A percentile compares a stretch with the other conserved stretches of the same genome.
phyloP scores from a whole-genome alignment of 2,797 vertebrate species.

The Choloepus didactylus region DNA sequence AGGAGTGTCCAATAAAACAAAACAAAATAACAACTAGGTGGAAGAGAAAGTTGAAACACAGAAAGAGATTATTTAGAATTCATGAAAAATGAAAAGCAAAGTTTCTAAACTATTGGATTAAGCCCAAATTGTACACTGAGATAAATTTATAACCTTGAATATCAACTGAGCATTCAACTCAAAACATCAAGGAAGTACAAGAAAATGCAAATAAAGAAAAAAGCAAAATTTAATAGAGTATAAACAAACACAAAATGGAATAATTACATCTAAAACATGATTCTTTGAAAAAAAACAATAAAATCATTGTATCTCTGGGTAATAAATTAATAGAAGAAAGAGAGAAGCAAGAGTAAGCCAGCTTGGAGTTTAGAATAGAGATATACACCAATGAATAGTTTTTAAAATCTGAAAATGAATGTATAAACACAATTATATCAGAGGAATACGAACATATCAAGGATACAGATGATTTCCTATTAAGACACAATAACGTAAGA shows the following conservation, averaged over 20 bases:
- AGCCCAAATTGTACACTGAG: not conserved
- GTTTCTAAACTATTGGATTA: not conserved
- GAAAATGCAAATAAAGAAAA: not conserved
- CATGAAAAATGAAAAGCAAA: not conserved
- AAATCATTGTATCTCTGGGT: not conserved
- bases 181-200: not conserved
- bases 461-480: not conserved
- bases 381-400: not conserved
- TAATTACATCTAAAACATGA: not conserved
- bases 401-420: not conserved
- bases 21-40: not conserved
- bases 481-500: not conserved
- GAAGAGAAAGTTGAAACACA: not conserved
- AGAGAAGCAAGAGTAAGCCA: not conserved
- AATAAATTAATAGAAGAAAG: not conserved
- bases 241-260: not conserved
- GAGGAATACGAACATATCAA: not conserved
- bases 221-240: not conserved
- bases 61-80: not conserved
- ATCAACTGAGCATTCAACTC: not conserved
- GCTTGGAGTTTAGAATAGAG: not conserved
- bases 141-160: not conserved
- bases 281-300: slow-evolving; percentile 14
- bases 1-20: not conserved
- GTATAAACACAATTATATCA: not conserved